Conservation (phyloP, 2,797 vertebrate genomes). For the Macropus fuliginosus region DNA sequence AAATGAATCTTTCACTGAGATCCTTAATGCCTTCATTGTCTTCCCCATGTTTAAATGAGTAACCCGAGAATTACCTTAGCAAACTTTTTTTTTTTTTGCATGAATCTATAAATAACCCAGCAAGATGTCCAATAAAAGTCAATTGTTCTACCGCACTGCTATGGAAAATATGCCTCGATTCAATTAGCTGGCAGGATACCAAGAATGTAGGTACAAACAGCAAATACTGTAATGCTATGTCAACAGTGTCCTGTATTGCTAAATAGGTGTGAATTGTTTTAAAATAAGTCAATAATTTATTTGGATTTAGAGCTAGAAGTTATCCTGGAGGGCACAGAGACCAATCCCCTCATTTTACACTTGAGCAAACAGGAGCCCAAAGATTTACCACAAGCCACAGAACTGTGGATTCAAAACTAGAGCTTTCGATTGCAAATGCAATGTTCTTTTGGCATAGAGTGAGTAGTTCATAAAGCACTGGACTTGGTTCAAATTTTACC, state of each 20-base stretch:
- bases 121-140: constrained; percentile 73
- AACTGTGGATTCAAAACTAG: background rate
- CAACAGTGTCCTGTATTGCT: background rate
- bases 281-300: background rate
- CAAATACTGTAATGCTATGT: background rate
- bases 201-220: background rate
- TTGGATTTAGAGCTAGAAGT: background rate
- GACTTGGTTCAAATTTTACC: background rate
- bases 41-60: constrained; percentile 40
- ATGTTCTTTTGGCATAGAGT: background rate
- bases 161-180: constrained; percentile 76
- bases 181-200: constrained; percentile 44
- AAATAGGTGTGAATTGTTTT: background rate
- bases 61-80: constrained; percentile 54
- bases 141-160: constrained; percentile 71
- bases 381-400: background rate
- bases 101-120: constrained; percentile 77
- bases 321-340: background rate
- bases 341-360: background rate
- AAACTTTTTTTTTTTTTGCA: constrained; percentile 57
- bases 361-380: background rate
- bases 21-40: constrained; percentile 26
- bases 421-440: background rate
- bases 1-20: background rate
- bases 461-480: background rate